These are phyloP conservation scores for Synanthedon myopaeformis DNA, from an alignment of 2,888 invertebrate genomes.

Conservation along the genomic window DNA sequence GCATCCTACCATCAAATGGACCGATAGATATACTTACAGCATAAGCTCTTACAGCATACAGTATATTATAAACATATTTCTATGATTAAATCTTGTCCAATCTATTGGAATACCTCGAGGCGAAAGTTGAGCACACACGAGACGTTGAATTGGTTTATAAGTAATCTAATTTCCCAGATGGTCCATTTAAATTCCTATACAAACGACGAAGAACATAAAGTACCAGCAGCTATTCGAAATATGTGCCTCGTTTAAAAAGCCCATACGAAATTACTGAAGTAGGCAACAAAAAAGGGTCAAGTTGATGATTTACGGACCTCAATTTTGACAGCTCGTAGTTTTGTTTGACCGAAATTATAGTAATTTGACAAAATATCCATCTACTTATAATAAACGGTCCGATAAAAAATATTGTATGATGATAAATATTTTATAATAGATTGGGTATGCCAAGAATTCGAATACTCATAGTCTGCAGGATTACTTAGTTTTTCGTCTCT, in stretches of 20 bases:
- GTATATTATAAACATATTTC: too few relatives aligned
- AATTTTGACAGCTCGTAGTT: constrained; percentile 66
- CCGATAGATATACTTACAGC: too few relatives aligned
- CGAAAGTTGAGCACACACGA: neutral
- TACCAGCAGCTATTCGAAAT: constrained; percentile 59
- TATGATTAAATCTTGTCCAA: too few relatives aligned
- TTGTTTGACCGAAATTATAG: constrained; percentile 65
- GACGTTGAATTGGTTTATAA: constrained; percentile 10
- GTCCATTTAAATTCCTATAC: constrained; percentile 57
- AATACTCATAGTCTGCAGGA: constrained; percentile 8
- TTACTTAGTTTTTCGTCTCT: neutral
- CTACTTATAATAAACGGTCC: constrained; percentile 57
- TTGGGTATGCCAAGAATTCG: constrained; percentile 41
- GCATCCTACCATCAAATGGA: too few relatives aligned
- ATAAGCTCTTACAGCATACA: too few relatives aligned
- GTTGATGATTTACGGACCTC: constrained; percentile 65
- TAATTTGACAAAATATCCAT: constrained; percentile 65
- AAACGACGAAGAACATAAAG: constrained; percentile 52
- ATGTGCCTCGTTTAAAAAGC: constrained; percentile 61
- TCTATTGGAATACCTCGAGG: too few relatives aligned
- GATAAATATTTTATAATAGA: constrained; percentile 43
- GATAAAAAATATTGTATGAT: constrained; percentile 31
- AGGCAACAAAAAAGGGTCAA: constrained; percentile 53
- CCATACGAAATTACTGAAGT: constrained; percentile 64
- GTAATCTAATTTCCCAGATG: constrained; percentile 38